Base-by-base conservation (phyloP, 2,888 invertebrate genomes). In the Drosophila subquinaria region DNA sequence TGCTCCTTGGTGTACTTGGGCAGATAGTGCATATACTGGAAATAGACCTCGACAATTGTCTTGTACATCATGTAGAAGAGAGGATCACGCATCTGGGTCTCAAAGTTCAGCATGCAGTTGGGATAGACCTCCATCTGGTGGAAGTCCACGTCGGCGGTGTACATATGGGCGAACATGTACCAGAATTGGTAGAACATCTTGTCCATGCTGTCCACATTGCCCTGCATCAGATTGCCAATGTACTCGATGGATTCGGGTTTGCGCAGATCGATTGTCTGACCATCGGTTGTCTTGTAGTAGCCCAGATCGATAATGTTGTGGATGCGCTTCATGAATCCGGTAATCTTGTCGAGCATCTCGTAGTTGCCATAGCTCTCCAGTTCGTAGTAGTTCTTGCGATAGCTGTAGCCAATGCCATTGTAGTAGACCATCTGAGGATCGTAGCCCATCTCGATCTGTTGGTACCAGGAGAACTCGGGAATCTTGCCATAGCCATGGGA, bases 71-170 rank as follows among this genome's bases (percentile, higher is more conserved):
- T 94, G 92, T 95, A 96, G 94, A 95, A 96, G 47, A 95, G 94
- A 9, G 96, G 96, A 88, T 96, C 96, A 75, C 96, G 95, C 73
- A 95, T 93, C 80, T 95, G 94, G 5, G 96, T 95, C 86, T 95
- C 94, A 82, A 94, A 94, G 81, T 95, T 94, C 88, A 96, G 95
- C 76, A 96, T 91, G 9, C 93, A 94, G n/a, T 95, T 95, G 95
- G 96, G 79, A 73, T 78, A 63, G 69, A 78, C 69, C 38, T 82
- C 57, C 71, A 69, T 69, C 55, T 79, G 63, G 65, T 69, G 10
- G 73, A 73, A 55, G 76, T 78, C 71, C 50, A 76, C 70, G 42
- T 90, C 91, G 53, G 82, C 85, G 45, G 90, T 70, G 68, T 87
- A 87, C 74, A 81, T 81, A 51, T 83, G 82, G 11, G 88, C 81